Base-by-base conservation (phyloP, 1,140 invertebrate genomes). In the Bombus impatiens region DNA sequence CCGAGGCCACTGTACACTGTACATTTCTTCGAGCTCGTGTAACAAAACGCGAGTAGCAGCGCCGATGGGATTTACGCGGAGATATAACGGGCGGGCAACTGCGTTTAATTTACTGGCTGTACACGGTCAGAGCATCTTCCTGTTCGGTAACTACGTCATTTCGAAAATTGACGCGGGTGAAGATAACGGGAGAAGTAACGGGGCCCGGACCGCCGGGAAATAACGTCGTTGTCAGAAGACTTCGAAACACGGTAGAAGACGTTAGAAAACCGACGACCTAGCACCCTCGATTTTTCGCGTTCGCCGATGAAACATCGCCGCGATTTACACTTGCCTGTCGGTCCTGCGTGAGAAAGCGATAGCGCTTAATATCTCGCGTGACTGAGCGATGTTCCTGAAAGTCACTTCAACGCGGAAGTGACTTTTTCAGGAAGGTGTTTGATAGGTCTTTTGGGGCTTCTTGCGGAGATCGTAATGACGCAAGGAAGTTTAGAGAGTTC, bases 111-210 rank as follows among this genome's bases (percentile, higher is more conserved):
- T 79, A 84, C 28, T 28, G 65, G 25, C 35, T 79, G 42, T 57
- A 18, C 53, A 42, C 53, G 53, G 53, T 22, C 47, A n/a, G 22
- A 32, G 44, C 8, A 8, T 80, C 77, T 62, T 85, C 53, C 68
- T 71, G 76, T 72, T 84, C 78, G 53, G 77, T 85, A 80, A 85
- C 77, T 72, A 74, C 40, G 83, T 85, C 83, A 72, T 80, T 80
- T 72, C 68, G 67, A n/a, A 72, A 84, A 85, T 85, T 79, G 83
- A 80, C 83, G 65, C 44, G 37, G 75, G 25, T 4, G 12, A 22
- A 72, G 83, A 85, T 85, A 85, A 72, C 40, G 37, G 47, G 77
- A 44, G 71, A 84, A 72, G 62, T 79, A 68, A 80, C 57, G 35
- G 37, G 37, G 40, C 25, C 15, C 22, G 44, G n/a, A 15, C 74